Evolutionary conservation across 92 coral and sea anemone genomes (phyloP), one percentile per base, ranked within the genome.

Genomic region (Porites rus): DNA sequence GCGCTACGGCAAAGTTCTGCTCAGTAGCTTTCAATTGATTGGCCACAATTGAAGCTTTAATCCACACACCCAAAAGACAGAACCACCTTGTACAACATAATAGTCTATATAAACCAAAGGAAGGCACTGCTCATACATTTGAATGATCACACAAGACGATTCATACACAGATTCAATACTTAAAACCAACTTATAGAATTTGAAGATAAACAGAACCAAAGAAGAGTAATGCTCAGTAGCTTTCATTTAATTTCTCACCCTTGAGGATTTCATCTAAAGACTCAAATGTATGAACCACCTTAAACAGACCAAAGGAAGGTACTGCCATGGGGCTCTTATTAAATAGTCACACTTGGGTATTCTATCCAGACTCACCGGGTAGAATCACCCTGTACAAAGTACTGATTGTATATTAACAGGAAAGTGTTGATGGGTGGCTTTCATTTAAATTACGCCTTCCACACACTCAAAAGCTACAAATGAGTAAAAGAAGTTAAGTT

Each of bases 121-220:
- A 12, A 61, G 66, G 66, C 66, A 61, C 66, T 60, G 65, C 17
- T 61, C 66, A 61, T 61, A 61, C 66, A 13, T 61, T 61, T 61
- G 18, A 61, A 61, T 61, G 66, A 61, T 61, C 66, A 61, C 66
- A 61, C 66, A 10, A 61, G 66, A 61, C 13, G 66, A 61, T 61
- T 61, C 66, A 61, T 61, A 61, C 66, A 61, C n/a, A 61, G 66
- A 60, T 60, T 60, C 65, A 60, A 60, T 8, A 60, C 65, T 60
- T 60, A 60, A 60, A 60, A 12, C 65, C 16, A 60, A 60, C 65
- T 60, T 60, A 60, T 60, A 60, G 65, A 61, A 10, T 61, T 18
- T 61, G 66, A 61, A 61, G 66, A 61, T 61, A 61, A 61, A 61
- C 66, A 61, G 14, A 61, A 61, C 66, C 66, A 61, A 61, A 61